Conservation (phyloP, 2,888 invertebrate species). For the Actias luna region DNA sequence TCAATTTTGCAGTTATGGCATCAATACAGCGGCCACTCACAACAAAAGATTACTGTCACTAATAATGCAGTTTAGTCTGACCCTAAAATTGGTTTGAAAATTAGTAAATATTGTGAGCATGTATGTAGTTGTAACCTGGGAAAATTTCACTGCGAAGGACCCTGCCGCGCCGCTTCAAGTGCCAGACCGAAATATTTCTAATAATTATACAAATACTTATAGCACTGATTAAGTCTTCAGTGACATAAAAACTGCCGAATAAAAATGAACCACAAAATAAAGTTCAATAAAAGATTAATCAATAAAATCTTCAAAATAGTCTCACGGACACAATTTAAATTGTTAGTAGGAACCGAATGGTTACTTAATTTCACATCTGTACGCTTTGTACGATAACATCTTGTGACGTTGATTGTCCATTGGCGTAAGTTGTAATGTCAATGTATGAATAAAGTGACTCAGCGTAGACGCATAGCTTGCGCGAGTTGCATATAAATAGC, state of each 20-base stretch:
- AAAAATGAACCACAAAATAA: neutral
- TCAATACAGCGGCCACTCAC: no score
- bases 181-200: no score
- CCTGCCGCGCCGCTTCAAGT: no score
- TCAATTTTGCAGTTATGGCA: no score
- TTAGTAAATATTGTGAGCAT: no score
- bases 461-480: conserved; percentile 27
- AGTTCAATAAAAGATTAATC: neutral
- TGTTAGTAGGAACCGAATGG: neutral
- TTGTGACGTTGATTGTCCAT: conserved; percentile 21
- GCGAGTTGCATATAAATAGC: conserved; percentile 34
- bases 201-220: no score
- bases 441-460: conserved; percentile 37
- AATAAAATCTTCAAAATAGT: neutral
- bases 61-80: no score
- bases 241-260: neutral
- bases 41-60: no score
- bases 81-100: no score
- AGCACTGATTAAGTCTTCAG: no score
- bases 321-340: neutral
- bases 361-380: conserved; percentile 18
- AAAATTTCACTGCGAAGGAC: no score
- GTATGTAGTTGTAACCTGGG: no score
- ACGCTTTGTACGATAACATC: conserved; percentile 15
- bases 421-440: conserved; percentile 35